Base-by-base conservation (phyloP, 1,140 invertebrate species). In the Schlechtendalia chinensis region DNA sequence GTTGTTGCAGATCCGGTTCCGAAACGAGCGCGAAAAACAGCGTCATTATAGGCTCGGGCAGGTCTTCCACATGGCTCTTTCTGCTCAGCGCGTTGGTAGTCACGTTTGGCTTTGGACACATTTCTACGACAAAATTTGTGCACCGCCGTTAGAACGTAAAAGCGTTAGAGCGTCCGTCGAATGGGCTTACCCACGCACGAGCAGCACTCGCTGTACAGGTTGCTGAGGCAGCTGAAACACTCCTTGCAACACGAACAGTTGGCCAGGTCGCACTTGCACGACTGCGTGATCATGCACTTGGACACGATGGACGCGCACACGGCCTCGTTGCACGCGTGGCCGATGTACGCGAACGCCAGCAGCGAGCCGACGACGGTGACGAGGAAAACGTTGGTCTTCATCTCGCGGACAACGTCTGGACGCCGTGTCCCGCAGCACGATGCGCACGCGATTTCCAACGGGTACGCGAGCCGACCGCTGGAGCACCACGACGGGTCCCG, bases 241-340 rank as follows among this genome's bases (percentile, higher is more conserved):
- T 97, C 94, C 84, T 93, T 93, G 87, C 94, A 97, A 84, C 96
- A 98, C 27, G 93, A 93, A 85, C 94, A 96, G 85, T 95, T 93
- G 83, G 91, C 92, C 83, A 95, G 87, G 85, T 97, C 94, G 87
- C 96, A 98, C 86, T 96, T 96, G 87, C 96, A 98, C 32, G 94
- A 94, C 84, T 97, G 93, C 19, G 95, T 97, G 53, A 98, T 88
- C 90, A 97, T 93, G 85, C 96, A 98, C 87, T 97, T 97, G 85
- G 94, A 97, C 6, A 98, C 96, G 32, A 96, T 92, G 84, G 94
- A 96, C 1, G 93, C 94, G 87, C 95, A 97, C 77, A 96, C 91
- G 17, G 93, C 93, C 86, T 96, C 93, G 86, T 96, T 96, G 85
- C 94, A 96, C 53, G 79, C 81, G 11, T 84, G 63, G 24, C 39